Evolutionary conservation across 2,113 vertebrate genomes (phyloP).

Genomic region (Elachura formosa): DNA sequence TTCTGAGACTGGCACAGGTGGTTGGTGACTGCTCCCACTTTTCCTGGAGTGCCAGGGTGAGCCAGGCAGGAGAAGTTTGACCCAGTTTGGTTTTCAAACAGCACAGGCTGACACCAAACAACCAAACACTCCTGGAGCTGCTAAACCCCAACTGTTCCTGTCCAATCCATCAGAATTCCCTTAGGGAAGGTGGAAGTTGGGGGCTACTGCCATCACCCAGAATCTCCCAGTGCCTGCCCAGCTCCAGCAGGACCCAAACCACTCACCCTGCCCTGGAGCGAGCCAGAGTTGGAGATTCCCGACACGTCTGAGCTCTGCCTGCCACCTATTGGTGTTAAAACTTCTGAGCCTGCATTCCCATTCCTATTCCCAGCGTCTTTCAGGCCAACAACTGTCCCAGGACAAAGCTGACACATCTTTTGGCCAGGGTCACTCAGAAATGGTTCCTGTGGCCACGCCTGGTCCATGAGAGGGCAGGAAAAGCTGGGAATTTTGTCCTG

Average conservation of each 20-base stretch:
- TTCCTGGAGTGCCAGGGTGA: neutral
- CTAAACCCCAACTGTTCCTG: neutral
- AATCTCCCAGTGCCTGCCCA: neutral
- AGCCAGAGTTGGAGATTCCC: fast-evolving
- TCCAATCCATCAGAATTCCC: neutral
- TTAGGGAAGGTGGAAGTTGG: neutral
- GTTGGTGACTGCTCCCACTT: neutral
- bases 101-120: neutral
- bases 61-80: neutral
- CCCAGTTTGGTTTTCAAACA: neutral
- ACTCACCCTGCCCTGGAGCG: neutral
- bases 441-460: neutral
- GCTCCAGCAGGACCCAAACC: neutral
- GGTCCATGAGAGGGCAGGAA: neutral
- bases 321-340: constrained; percentile 69
- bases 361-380: neutral
- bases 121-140: neutral
- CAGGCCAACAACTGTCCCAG: neutral
- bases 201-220: neutral
- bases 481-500: neutral
- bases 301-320: constrained; percentile 39
- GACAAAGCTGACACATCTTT: neutral
- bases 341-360: neutral
- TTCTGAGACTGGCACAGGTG: neutral
- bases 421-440: neutral